Evolutionary conservation across 2,113 vertebrate genomes (phyloP).

Genomic region (Mixornis gularis): DNA sequence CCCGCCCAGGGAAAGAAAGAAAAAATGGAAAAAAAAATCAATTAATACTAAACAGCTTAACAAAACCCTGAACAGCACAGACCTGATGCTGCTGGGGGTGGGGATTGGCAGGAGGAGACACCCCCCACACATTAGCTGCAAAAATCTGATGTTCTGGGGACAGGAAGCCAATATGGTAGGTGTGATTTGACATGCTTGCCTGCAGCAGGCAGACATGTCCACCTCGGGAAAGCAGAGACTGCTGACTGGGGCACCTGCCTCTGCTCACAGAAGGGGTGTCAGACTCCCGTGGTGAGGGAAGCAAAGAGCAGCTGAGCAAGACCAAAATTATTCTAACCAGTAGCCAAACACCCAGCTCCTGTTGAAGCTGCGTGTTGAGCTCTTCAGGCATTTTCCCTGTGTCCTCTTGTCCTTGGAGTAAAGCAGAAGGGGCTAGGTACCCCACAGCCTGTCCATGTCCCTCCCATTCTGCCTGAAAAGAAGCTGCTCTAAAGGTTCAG

Average conservation of each 20-base stretch:
- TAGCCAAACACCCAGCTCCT: not conserved
- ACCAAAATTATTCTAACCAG: not conserved
- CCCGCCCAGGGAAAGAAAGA: conserved; percentile 87
- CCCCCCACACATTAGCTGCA: conserved; percentile 49
- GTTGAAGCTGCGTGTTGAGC: not conserved
- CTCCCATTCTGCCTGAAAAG: conserved; percentile 64
- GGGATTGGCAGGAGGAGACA: conserved; percentile 66
- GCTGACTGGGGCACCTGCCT: not conserved
- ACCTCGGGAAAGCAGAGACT: conserved; percentile 1
- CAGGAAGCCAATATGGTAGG: conserved; percentile 78
- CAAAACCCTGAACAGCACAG: conserved; percentile 70
- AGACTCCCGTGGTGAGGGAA: not conserved
- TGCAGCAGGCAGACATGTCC: conserved; percentile 20
- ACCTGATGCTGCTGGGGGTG: conserved; percentile 65
- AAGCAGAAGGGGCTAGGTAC: conserved; percentile 49
- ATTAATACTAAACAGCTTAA: conserved; percentile 81
- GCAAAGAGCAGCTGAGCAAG: not conserved
- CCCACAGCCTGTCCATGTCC: conserved; percentile 66
- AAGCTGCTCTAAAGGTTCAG: conserved; percentile 56
- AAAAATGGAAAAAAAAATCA: conserved; percentile 90
- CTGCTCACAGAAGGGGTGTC: not conserved
- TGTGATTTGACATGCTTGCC: conserved; percentile 43
- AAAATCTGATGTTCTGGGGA: conserved; percentile 70
- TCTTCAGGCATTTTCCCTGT: not conserved
- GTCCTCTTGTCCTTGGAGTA: not conserved